These are phyloP conservation scores for Apis dorsata DNA, from an alignment of 1,140 invertebrate genomes.

Conservation along the genomic window DNA sequence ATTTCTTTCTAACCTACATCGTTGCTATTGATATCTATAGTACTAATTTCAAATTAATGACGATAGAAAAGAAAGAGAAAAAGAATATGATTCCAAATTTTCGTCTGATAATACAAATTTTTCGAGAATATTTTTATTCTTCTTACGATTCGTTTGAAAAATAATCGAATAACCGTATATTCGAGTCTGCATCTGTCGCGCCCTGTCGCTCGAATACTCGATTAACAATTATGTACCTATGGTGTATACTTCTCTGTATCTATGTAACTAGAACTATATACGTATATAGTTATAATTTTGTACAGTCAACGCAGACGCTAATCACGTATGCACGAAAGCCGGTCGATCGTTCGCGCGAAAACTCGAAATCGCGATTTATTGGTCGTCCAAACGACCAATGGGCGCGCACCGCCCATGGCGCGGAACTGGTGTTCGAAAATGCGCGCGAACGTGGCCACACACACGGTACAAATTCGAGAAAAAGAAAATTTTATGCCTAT, in stretches of 20 bases:
- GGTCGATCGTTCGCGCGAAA: slow-evolving; percentile 8
- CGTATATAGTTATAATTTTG: slow-evolving; percentile 66
- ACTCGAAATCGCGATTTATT: neutral
- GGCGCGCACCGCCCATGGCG: neutral
- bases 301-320: slow-evolving; percentile 54
- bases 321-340: slow-evolving; percentile 49
- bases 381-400: neutral
- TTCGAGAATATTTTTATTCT: too few relatives aligned
- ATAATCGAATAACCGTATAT: neutral
- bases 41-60: neutral
- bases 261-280: slow-evolving; percentile 56
- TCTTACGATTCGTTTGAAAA: too few relatives aligned
- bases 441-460: slow-evolving; percentile 58
- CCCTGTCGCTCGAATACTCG: slow-evolving; percentile 21
- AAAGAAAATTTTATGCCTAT: slow-evolving; percentile 71
- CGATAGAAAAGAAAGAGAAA: neutral
- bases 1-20: too few relatives aligned
- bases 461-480: slow-evolving; percentile 77
- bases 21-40: too few relatives aligned
- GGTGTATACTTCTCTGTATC: slow-evolving; percentile 62
- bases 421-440: neutral
- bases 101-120: too few relatives aligned
- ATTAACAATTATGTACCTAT: slow-evolving; percentile 46
- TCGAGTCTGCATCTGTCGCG: slow-evolving; percentile 7
- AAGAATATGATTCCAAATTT: neutral